phyloP scores from a whole-genome alignment of 2,888 invertebrate genomes.

The Crocallis elinguaria region DNA sequence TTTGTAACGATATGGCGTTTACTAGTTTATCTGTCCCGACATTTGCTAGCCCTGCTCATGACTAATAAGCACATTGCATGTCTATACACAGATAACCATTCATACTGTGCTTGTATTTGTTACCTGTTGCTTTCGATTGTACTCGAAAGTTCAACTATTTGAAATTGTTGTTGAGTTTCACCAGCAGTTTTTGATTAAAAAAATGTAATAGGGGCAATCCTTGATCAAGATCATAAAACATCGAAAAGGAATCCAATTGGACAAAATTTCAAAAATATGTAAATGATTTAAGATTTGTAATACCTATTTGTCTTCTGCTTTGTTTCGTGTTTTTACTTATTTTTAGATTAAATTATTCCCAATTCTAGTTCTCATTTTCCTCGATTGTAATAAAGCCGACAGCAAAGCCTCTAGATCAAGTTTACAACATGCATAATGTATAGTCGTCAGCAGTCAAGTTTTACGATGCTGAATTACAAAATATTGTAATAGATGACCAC shows the following conservation, averaged over 20 bases:
- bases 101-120: slow-evolving; percentile 2
- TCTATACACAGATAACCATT: slow-evolving; percentile 13
- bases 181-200: not conserved
- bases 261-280: too few species aligned
- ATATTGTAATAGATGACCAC: slow-evolving; percentile 47
- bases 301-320: too few species aligned
- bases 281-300: too few species aligned
- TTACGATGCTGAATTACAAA: slow-evolving; percentile 40
- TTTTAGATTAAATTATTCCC: not conserved
- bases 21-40: not conserved
- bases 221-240: too few species aligned
- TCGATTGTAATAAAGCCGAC: not conserved
- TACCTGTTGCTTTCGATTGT: slow-evolving; percentile 3
- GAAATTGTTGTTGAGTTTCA: not conserved
- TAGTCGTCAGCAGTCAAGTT: slow-evolving; percentile 29
- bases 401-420: slow-evolving; percentile 6
- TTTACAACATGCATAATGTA: slow-evolving; percentile 23
- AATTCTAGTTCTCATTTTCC: not conserved
- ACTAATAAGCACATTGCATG: slow-evolving; percentile 16
- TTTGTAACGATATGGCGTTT: not conserved
- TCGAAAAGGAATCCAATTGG: too few species aligned
- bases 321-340: too few species aligned
- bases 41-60: slow-evolving; percentile 1
- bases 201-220: too few species aligned
- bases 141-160: slow-evolving; percentile 6